Base-by-base conservation (phyloP, 2,113 vertebrate species). In the Holacanthus passer region DNA sequence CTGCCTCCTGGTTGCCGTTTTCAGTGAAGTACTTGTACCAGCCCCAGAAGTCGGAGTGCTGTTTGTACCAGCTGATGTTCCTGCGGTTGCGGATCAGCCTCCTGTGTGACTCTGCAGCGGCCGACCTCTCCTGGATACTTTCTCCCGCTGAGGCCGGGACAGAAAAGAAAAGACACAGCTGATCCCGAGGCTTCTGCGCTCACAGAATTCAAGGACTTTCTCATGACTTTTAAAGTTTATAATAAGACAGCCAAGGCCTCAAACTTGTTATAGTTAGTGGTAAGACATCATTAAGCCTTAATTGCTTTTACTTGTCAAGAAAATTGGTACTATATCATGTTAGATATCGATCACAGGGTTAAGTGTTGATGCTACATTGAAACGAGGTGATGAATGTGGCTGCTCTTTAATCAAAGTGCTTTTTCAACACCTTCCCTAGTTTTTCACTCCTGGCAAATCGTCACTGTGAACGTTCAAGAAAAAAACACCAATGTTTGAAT, bases 11-110 rank as follows among this genome's bases (percentile, higher is more conserved):
- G 88, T 96, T 96, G 73, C 92, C 91, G 13, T 91, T 95, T 72
- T 96, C 95, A 0, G 90, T 94, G 83, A 96, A 96, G 91, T 90
- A 96, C 81, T 96, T 96, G 92, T 96, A 96, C 93, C 95, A 95
- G 81, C 58, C 86, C 96, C 95, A 96, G 93, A 96, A 96, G 88
- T 96, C 96, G 0, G 96, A 94, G 88, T 96, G 87, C 79, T 96
- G 92, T 37, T 95, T 94, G 92, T 95, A 95, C 95, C 95, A 95
- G 89, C 95, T 96, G 91, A 96, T 93, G 89, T 96, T 96, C 83
- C 96, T 94, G 71, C 94, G 93, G 84, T 93, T 92, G 16, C 96
- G 94, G 58, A 88, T 83, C 63, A 95, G 88, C 77, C 67, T 94
- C 73, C 90, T 92, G 50, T 92, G 65, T 1, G 17, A 43, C 7